Conservation (phyloP, 2,797 vertebrate genomes). For the Bovichtus diacanthus region DNA sequence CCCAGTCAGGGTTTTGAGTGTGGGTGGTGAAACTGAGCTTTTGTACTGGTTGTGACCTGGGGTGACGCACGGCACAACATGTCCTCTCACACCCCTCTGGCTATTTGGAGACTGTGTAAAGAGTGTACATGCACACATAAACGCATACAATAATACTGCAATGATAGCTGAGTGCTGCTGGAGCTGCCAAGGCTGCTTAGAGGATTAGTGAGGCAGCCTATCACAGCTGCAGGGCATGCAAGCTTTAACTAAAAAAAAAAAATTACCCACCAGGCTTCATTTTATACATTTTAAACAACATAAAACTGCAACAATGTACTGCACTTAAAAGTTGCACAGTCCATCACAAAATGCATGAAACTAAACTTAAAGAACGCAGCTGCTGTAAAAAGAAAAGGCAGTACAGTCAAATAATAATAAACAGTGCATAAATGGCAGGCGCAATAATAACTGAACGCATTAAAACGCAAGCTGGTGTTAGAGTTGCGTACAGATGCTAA, state of each 20-base stretch:
- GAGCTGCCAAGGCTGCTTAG: constrained; percentile 56
- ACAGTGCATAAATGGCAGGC: neutral
- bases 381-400: neutral
- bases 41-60: constrained; percentile 46
- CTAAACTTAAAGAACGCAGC: neutral
- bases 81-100: constrained; percentile 44
- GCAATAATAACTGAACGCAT: neutral
- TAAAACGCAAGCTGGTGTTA: neutral
- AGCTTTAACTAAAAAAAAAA: constrained; percentile 23
- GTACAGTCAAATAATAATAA: too few relatives aligned
- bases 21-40: constrained; percentile 49
- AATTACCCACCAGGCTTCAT: neutral
- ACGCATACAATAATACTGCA: constrained; percentile 11
- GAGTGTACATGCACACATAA: constrained; percentile 21
- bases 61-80: constrained; percentile 36
- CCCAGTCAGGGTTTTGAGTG: constrained; percentile 18
- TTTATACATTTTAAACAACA: too few relatives aligned
- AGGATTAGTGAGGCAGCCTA: constrained; percentile 56
- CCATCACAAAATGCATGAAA: neutral
- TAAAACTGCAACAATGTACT: neutral
- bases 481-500: neutral
- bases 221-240: constrained; percentile 30
- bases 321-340: neutral
- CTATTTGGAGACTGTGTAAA: constrained; percentile 60
- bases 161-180: constrained; percentile 43